Evolutionary conservation across 2,797 vertebrate genomes (phyloP).

Genomic region (Rhynchotus rufescens): DNA sequence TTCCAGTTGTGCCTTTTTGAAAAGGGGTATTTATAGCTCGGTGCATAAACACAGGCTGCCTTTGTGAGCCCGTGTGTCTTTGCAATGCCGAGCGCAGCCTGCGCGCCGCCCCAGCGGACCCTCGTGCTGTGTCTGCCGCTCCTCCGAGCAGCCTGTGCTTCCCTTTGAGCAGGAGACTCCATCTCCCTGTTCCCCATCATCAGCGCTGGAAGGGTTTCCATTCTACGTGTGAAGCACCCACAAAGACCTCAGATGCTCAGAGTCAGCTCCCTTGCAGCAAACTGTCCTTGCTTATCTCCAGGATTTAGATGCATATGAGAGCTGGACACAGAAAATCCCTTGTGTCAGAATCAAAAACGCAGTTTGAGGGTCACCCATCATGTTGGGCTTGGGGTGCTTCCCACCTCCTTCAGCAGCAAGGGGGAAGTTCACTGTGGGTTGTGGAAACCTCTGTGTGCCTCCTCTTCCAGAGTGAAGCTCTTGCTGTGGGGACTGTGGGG

Average conservation of each 20-base stretch:
- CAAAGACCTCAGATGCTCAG: fast-evolving
- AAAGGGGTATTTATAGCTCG: slow-evolving; percentile 63
- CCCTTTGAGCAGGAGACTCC: fast-evolving
- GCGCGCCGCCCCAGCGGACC: not conserved
- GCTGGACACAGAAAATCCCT: not conserved
- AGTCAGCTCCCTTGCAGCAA: not conserved
- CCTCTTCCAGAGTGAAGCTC: not conserved
- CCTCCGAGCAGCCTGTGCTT: not conserved
- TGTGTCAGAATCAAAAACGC: not conserved
- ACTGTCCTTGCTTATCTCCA: not conserved
- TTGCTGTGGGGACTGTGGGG: not conserved
- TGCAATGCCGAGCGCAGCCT: not conserved
- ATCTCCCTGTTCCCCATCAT: fast-evolving
- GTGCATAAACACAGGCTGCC: slow-evolving; percentile 71
- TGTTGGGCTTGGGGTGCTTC: not conserved
- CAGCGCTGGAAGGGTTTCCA: not conserved
- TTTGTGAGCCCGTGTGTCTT: slow-evolving; percentile 49
- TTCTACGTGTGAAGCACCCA: fast-evolving
- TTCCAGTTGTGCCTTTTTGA: slow-evolving; percentile 76
- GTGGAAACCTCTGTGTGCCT: not conserved
- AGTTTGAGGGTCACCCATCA: fast-evolving
- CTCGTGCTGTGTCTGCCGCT: fast-evolving
- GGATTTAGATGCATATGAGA: fast-evolving
- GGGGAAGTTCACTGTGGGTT: not conserved
- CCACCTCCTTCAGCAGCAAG: not conserved